Base-by-base conservation (phyloP, 2,888 invertebrate species). In the Synanthedon vespiformis region DNA sequence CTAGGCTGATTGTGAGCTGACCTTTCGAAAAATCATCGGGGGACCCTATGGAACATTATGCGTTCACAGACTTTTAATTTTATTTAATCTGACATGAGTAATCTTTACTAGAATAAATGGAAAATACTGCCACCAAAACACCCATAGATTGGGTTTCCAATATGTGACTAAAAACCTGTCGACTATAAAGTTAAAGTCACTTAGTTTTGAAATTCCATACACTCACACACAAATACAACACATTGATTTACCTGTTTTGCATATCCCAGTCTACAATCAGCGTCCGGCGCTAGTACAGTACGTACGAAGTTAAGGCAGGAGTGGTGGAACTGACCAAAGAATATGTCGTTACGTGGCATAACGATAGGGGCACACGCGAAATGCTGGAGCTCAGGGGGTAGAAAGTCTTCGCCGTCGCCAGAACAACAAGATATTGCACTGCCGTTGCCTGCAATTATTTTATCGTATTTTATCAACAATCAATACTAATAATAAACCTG, bases 241-340 rank as follows among this genome's bases (percentile, higher is more conserved):
- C n/a, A n/a, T n/a, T n/a, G 44, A 44, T 13, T 69, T 57, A 92
- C 91, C 81, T 93, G 93, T 61, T 91, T 92, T 18, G 91, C 92
- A 70, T 92, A 92, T 11, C 93, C 91, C 27, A 92, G 81, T 2
- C 89, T 89, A 59, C 94, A 94, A 61, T 93, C 91, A 12, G 85
- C 77, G 55, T 89, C 78, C 0, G 93, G 93, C 0, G 92, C 90
- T 48, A 93, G 70, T 53, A 92, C 90, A 0, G 92, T 89, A 48
- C 94, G 81, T 0, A 94, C 93, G 61, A 94, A 92, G 73, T 93
- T 93, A 72, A 93, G 89, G 61, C 94, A 94, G 2, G 84, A 79
- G 55, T 91, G 90, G 0, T 86, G 75, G 61, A 89, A 92, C 11
- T 74, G 70, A 0, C 80, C 63, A 59, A 89, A 92, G 69, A 92